phyloP scores from a whole-genome alignment of 2,888 invertebrate genomes.

The Lamellibrachia columna region DNA sequence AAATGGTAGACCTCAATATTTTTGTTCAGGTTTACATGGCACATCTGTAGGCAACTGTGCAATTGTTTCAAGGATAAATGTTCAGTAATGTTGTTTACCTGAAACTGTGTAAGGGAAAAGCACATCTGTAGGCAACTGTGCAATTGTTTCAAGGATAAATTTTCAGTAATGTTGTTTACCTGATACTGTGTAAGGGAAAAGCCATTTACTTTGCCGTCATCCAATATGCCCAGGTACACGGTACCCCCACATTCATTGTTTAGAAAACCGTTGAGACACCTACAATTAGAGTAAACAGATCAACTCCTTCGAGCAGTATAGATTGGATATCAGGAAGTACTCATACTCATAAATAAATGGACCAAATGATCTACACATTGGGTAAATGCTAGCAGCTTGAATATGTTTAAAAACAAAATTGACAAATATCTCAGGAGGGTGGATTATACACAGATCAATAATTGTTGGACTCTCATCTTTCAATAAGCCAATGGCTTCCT shows the following conservation, averaged over 20 bases:
- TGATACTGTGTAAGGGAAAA: conserved; percentile 60
- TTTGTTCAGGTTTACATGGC: too few species aligned
- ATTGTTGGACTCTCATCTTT: too few species aligned
- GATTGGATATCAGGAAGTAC: too few species aligned
- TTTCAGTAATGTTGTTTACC: conserved; percentile 42
- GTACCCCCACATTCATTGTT: conserved; percentile 65
- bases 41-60: neutral
- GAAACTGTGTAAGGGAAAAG: conserved; percentile 58
- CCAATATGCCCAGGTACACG: conserved; percentile 64
- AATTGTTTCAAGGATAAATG: neutral
- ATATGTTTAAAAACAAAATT: too few species aligned
- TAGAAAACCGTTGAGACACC: conserved; percentile 63
- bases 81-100: conserved; percentile 46
- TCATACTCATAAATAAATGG: too few species aligned
- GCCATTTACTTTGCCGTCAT: conserved; percentile 60
- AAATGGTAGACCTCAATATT: too few species aligned
- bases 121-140: conserved; percentile 34
- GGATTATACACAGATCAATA: too few species aligned
- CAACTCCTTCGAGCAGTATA: neutral
- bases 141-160: neutral
- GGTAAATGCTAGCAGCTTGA: too few species aligned
- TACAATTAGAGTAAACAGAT: conserved; percentile 42
- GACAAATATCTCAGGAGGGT: too few species aligned
- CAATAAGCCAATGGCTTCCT: too few species aligned
- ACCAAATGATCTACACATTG: too few species aligned